Percentiles rank a stretch among this genome's conserved stretches.
Conservation (phyloP, 2,888 invertebrate genomes). For the Chalcosyrphus nemorum region DNA sequence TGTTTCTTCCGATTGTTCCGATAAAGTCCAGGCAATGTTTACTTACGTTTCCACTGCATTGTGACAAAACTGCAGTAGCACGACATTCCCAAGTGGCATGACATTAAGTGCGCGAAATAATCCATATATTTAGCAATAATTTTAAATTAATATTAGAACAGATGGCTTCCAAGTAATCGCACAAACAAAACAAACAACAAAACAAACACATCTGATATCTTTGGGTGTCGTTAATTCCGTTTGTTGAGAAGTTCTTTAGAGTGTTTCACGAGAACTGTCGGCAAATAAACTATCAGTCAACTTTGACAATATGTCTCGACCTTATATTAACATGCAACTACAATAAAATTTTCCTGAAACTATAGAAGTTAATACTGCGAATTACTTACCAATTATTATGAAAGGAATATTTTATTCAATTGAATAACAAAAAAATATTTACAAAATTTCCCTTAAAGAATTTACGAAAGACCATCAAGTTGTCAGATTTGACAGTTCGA, state of each 20-base stretch:
- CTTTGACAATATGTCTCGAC: too few relatives aligned
- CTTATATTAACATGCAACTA: too few relatives aligned
- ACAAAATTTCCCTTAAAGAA: background rate
- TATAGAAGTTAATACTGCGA: background rate
- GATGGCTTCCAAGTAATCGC: background rate
- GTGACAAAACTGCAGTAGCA: too few relatives aligned
- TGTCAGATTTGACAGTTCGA: slow-evolving; percentile 38
- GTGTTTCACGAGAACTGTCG: slow-evolving; percentile 14
- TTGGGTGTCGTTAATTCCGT: slow-evolving; percentile 22
- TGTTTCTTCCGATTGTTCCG: too few relatives aligned
- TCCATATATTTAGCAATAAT: background rate
- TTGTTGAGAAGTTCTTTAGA: slow-evolving; percentile 33
- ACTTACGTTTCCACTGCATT: too few relatives aligned
- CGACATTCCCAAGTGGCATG: too few relatives aligned
- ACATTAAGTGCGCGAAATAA: background rate
- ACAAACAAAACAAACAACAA: background rate
- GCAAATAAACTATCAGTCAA: background rate
- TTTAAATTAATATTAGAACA: background rate
- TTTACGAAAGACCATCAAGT: background rate
- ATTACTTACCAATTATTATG: background rate
- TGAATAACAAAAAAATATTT: background rate
- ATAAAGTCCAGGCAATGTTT: too few relatives aligned
- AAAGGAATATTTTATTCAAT: background rate
- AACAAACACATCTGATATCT: slow-evolving; percentile 52
- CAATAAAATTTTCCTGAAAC: background rate